These are phyloP conservation scores for Oscheius myriophilus DNA, from an alignment of 2,888 invertebrate species.

Conservation along the genomic window DNA sequence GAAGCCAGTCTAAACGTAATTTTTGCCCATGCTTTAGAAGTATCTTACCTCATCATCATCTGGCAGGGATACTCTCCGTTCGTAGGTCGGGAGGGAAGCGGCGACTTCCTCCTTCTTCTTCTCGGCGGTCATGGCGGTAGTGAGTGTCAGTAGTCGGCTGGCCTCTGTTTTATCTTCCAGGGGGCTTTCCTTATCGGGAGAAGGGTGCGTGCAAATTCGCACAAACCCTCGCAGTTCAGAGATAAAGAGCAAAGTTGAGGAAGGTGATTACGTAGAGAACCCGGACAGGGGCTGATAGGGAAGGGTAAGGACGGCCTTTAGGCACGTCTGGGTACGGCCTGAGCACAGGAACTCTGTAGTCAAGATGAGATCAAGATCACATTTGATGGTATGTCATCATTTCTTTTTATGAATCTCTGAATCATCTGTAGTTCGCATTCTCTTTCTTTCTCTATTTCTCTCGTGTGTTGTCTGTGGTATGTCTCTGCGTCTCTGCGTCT, in stretches of 20 bases:
- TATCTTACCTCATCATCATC: constrained; percentile 16
- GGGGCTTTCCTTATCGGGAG: constrained; percentile 13
- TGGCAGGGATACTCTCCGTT: constrained; percentile 9
- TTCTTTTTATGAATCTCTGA: no score
- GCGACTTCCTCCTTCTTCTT: background rate
- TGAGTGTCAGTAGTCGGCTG: constrained; percentile 1
- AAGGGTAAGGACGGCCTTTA: no score
- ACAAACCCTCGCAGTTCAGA: constrained; percentile 22
- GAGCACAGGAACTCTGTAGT: no score
- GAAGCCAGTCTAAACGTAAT: constrained; percentile 43
- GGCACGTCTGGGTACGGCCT: no score
- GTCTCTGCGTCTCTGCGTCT: no score
- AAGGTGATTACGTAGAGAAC: background rate
- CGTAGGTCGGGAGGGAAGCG: constrained; percentile 13
- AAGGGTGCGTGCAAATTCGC: constrained; percentile 16
- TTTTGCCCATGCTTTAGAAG: background rate
- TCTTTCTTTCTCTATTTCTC: no score
- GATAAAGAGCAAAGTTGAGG: constrained; percentile 27
- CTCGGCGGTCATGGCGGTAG: background rate
- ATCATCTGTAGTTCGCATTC: no score
- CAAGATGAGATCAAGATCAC: no score
- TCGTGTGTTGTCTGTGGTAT: no score
- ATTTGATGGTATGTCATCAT: no score
- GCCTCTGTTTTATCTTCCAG: constrained; percentile 6
- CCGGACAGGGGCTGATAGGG: no score